Conservation (phyloP, 1,140 invertebrate genomes). For the Lordiphosa collinella region DNA sequence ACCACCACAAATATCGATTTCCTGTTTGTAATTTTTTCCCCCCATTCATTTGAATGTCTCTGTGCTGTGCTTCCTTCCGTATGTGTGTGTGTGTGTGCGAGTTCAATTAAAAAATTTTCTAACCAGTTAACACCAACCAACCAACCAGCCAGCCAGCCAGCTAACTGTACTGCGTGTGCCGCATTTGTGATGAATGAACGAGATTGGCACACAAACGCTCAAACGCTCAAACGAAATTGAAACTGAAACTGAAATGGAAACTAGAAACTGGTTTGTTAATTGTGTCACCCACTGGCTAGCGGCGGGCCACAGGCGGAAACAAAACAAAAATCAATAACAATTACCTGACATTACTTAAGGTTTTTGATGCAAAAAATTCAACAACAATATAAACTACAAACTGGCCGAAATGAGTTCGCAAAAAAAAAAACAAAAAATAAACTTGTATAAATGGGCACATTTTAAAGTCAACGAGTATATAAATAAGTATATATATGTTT, state of each 20-base stretch:
- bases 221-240: conserved; percentile 12
- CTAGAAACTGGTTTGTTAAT: conserved; percentile 65
- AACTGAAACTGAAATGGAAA: conserved; percentile 40
- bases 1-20: conserved; percentile 77
- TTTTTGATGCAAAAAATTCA: conserved; percentile 29
- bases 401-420: conserved; percentile 5
- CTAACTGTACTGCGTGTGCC: conserved; percentile 23
- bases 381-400: conserved; percentile 18
- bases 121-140: no score
- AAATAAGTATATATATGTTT: conserved; percentile 3
- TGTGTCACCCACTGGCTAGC: conserved; percentile 62
- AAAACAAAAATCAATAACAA: conserved; percentile 68
- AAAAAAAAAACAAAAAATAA: conserved; percentile 20
- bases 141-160: no score
- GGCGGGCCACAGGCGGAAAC: conserved; percentile 53
- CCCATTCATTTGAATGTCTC: conserved; percentile 43
- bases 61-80: conserved; percentile 55
- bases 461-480: conserved; percentile 2
- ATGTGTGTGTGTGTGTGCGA: conserved; percentile 26
- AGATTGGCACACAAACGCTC: conserved; percentile 34
- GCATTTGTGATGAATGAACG: conserved; percentile 49
- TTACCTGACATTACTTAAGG: conserved; percentile 65
- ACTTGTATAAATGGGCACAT: background rate
- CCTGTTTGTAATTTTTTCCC: no score
- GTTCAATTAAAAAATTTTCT: background rate